These are phyloP conservation scores for Planiliza haematocheilus DNA, from an alignment of 2,113 vertebrate genomes.

Conservation along the genomic window DNA sequence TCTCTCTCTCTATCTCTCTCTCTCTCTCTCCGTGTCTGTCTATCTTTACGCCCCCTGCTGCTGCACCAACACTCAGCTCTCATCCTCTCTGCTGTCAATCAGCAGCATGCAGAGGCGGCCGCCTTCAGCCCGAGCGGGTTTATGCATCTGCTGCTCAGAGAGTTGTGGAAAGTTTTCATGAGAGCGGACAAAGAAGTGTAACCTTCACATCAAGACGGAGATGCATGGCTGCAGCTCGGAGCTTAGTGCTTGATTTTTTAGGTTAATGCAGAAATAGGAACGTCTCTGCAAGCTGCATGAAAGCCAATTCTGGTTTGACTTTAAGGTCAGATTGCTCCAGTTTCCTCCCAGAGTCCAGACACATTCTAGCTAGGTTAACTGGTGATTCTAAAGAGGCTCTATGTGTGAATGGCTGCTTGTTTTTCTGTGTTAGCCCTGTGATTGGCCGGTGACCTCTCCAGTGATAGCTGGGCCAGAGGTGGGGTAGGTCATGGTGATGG, in stretches of 20 bases:
- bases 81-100: constrained; percentile 64
- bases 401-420: too few relatives aligned
- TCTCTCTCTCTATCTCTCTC: background rate
- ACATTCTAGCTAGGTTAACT: too few relatives aligned
- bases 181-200: background rate
- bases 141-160: background rate
- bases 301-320: too few relatives aligned
- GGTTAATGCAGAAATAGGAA: background rate
- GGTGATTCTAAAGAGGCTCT: too few relatives aligned
- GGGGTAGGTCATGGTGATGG: too few relatives aligned
- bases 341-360: too few relatives aligned
- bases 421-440: too few relatives aligned
- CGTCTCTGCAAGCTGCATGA: background rate
- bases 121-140: constrained; percentile 16
- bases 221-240: background rate
- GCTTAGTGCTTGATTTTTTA: background rate
- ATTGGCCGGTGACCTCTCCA: too few relatives aligned
- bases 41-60: constrained; percentile 26
- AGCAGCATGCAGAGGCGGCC: constrained; percentile 13
- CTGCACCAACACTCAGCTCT: constrained; percentile 46
- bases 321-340: too few relatives aligned
- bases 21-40: constrained; percentile 2
- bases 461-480: too few relatives aligned
- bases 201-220: constrained; percentile 4
- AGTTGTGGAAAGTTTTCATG: background rate